Evolutionary conservation across 2,888 invertebrate genomes (phyloP), one percentile per base, ranked within the genome.

Genomic region (Pseudoips prasinana): DNA sequence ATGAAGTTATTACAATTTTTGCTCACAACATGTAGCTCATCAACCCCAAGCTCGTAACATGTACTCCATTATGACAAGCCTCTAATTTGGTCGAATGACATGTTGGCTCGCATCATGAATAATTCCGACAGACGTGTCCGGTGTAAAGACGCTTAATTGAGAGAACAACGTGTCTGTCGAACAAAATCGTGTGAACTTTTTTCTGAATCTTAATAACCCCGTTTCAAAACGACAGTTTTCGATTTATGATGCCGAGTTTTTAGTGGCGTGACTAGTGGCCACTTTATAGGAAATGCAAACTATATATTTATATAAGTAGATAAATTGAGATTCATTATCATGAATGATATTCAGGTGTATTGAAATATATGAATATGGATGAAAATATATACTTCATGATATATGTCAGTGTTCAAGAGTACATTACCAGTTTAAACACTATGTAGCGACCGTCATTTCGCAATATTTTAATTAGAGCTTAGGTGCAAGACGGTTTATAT

Each of bases 61-160:
- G 46, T 59, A 51, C 54, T 43, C 50, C 55, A 56, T 57, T 64
- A 63, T 58, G 65, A 56, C 64, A 57, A 56, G 62, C 42, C 54
- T 64, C 58, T 64, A 65, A 67, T 67, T 63, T 67, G 57, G 64
- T 45, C 50, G 61, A 66, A 67, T 69, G 75, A 75, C 66, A 71
- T 69, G 74, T 71, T 48, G 61, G 56, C 44, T 60, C 62, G 60
- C 66, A 65, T 78, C 79, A 84, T 83, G 83, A 84, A 84, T 85
- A 73, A 84, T 85, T 82, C 76, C 64, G 58, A 56, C 64, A 45
- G 49, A 33, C 45, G 33, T 47, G 47, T 47, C 49, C 47, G 49
- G 43, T 47, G 68, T 65, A 75, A 74, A 75, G 73, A 72, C 64
- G 64, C 72, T 80, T 85, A 84, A 84, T 85, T 84, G 81, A 83